These are phyloP conservation scores for Collichthys lucidus DNA, from an alignment of 2,113 vertebrate species.

Conservation along the genomic window DNA sequence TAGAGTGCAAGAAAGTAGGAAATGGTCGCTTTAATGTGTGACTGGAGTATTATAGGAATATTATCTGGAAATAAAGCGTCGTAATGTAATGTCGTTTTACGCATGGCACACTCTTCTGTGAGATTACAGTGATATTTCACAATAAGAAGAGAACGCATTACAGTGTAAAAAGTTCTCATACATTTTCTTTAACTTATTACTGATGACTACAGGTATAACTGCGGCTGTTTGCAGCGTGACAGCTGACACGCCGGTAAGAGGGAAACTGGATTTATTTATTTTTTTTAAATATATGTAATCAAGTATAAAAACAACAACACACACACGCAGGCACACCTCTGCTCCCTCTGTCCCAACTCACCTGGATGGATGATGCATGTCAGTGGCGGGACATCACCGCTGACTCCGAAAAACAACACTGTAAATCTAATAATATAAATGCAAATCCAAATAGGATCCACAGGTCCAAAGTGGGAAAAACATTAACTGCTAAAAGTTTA, in stretches of 20 bases:
- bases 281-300: neutral
- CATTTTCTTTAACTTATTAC: too few species aligned
- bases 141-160: neutral
- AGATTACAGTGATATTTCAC: neutral
- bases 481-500: neutral
- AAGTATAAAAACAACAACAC: neutral
- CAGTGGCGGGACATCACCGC: constrained; percentile 51
- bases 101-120: neutral
- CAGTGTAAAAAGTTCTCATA: too few species aligned
- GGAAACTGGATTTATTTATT: neutral
- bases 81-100: neutral
- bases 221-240: constrained; percentile 17
- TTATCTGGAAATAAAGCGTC: neutral
- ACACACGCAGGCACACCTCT: neutral
- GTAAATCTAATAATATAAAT: neutral
- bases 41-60: too few species aligned
- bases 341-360: constrained; percentile 35
- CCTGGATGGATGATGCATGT: constrained; percentile 67
- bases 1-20: neutral
- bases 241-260: constrained; percentile 28
- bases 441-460: constrained; percentile 8
- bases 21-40: neutral
- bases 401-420: neutral
- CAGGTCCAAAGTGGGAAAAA: neutral
- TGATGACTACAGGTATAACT: too few species aligned